Evolutionary conservation across 2,113 vertebrate genomes (phyloP).

Genomic region (Dipodomys ordii): DNA sequence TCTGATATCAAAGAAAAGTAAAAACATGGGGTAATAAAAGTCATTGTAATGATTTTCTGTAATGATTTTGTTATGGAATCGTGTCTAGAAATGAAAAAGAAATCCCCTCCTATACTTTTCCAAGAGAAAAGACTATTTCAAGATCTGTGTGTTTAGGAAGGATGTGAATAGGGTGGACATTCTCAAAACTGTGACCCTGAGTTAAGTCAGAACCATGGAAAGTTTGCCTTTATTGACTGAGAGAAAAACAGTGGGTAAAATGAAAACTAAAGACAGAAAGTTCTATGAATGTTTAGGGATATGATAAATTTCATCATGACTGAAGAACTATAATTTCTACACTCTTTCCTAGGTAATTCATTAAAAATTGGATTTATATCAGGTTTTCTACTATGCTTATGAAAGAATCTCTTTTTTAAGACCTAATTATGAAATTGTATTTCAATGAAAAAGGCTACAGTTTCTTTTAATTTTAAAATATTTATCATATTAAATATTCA

Average conservation of each 20-base stretch:
- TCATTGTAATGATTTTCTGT: not conserved
- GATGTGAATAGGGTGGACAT: not conserved
- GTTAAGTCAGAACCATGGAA: not conserved
- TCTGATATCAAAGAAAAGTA: constrained; percentile 40
- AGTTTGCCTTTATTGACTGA: not conserved
- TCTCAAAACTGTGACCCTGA: constrained; percentile 38
- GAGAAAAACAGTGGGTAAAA: not conserved
- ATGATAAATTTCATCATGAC: not conserved
- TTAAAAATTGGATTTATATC: not conserved
- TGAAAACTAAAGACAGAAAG: not conserved
- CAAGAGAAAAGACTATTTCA: constrained; percentile 48
- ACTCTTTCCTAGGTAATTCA: not conserved
- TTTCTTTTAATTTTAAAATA: constrained; percentile 68
- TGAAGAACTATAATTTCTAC: constrained; percentile 8
- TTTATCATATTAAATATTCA: constrained; percentile 45
- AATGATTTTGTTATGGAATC: not conserved
- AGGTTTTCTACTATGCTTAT: constrained; percentile 41
- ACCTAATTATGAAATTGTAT: constrained; percentile 35
- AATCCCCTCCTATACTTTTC: not conserved
- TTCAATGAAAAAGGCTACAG: not conserved
- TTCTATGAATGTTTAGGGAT: not conserved
- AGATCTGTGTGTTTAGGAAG: constrained; percentile 54
- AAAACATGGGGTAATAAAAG: not conserved
- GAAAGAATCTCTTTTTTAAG: not conserved
- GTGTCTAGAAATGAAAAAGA: constrained; percentile 59